A percentile compares a stretch with the other conserved stretches of the same genome.
Conservation (phyloP, 2,113 vertebrate species). For the Pardalotus punctatus region DNA sequence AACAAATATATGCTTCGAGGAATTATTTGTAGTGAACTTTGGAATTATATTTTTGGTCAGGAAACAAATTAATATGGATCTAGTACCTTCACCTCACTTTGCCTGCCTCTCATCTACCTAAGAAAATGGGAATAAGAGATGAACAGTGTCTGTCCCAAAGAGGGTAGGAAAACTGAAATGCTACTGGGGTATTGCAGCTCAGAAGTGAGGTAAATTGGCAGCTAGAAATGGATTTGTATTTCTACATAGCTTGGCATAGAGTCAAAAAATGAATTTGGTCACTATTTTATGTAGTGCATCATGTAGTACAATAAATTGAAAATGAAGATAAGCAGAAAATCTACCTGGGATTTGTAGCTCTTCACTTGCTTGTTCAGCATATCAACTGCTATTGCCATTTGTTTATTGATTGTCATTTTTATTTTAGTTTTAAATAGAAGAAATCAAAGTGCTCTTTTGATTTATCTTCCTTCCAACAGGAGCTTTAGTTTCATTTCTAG, state of each 20-base stretch:
- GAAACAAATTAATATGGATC: not conserved
- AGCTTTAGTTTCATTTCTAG: not conserved
- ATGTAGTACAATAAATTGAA: not conserved
- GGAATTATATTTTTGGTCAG: not conserved
- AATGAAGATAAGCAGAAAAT: not conserved
- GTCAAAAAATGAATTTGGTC: not conserved
- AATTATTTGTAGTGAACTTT: not conserved
- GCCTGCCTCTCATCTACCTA: not conserved
- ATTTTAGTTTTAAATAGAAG: slow-evolving; percentile 30
- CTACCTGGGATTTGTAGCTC: not conserved
- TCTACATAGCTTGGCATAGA: not conserved
- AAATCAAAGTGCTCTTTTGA: not conserved
- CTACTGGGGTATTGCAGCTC: not conserved
- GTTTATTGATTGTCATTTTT: not conserved
- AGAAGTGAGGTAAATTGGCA: not conserved
- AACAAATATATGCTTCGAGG: not conserved
- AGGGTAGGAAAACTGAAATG: not conserved
- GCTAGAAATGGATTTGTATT: not conserved
- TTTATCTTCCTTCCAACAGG: not conserved
- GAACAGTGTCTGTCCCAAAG: not conserved
- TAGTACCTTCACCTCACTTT: not conserved
- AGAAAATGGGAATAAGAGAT: not conserved
- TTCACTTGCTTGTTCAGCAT: not conserved
- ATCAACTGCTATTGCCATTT: not conserved
- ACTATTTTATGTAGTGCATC: not conserved